phyloP scores from a whole-genome alignment of 2,113 vertebrate genomes.

The Arvicanthis niloticus region DNA sequence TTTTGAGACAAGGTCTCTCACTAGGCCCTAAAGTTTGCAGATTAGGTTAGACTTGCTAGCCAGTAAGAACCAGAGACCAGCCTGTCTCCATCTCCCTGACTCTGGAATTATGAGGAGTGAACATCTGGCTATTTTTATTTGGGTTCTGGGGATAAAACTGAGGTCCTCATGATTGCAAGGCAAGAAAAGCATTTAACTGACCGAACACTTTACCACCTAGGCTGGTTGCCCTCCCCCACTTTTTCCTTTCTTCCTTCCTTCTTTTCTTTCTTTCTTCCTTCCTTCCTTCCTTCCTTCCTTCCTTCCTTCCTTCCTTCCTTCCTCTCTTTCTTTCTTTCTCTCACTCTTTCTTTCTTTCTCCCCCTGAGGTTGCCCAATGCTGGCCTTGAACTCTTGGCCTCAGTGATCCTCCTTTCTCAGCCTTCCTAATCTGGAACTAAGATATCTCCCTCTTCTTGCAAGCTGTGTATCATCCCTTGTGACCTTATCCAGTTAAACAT shows the following conservation, averaged over 20 bases:
- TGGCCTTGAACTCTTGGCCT: not conserved
- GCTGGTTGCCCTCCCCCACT: not conserved
- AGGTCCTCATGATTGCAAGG: not conserved
- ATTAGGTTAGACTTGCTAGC: too few relatives aligned
- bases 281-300: too few relatives aligned
- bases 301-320: too few relatives aligned
- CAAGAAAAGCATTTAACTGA: not conserved
- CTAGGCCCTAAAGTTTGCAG: not conserved
- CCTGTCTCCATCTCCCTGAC: not conserved
- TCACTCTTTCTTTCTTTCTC: not conserved
- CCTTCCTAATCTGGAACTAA: too few relatives aligned
- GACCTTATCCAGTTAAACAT: not conserved
- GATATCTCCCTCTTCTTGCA: not conserved
- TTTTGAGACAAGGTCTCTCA: not conserved
- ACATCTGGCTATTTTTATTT: not conserved
- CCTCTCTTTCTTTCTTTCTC: too few relatives aligned
- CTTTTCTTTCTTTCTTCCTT: too few relatives aligned
- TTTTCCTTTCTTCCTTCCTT: too few relatives aligned
- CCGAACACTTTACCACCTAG: not conserved
- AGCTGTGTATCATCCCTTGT: rapidly evolving
- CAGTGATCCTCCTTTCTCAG: not conserved
- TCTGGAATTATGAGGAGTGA: not conserved
- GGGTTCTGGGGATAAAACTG: not conserved
- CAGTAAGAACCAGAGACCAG: not conserved
- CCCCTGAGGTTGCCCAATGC: not conserved